Evolutionary conservation across 2,888 invertebrate species (phyloP), one percentile per base, ranked within the genome.

Genomic region (Panopea generosa): DNA sequence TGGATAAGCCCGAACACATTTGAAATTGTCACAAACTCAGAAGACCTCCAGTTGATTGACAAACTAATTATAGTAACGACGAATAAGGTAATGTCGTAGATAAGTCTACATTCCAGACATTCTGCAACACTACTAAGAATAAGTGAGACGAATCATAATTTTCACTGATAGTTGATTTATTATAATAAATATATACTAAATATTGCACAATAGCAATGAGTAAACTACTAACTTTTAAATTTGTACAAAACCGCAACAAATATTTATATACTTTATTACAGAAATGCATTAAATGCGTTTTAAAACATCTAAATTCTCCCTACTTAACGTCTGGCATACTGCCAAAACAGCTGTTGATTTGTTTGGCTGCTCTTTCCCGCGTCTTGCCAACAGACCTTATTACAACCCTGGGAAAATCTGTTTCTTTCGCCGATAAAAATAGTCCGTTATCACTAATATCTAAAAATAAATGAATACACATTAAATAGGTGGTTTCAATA

Each of bases 321-420:
- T 82, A 85, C 84, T 27, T 65, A 38, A n/a, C 38, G 22, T 55
- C 70, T 86, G 86, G 88, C 85, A 80, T 52, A 52, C 60, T 76
- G 85, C 86, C 86, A 84, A n/a, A 83, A 84, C 86, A 87, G 88
- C 88, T 88, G 87, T 85, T 87, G 89, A 87, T 86, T 86, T 86
- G 89, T 89, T 90, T 86, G 84, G 86, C 85, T 85, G 83, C 76
- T 77, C 85, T 86, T 90, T 91, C 91, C 90, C 91, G 90, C 90
- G 90, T 88, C 90, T 89, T 89, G 87, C 88, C 87, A 89, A 87
- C 88, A 76, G 83, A 67, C 83, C 77, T 29, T 71, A 67, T 69
- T 70, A 77, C 71, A 53, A 76, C 70, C 81, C 72, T 77, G 81
- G 77, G 81, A 81, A 83, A 82, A 63, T 62, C 47, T 57, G 53